These are phyloP conservation scores for Pipistrellus nathusii DNA, from an alignment of 2,797 vertebrate species.

Conservation along the genomic window DNA sequence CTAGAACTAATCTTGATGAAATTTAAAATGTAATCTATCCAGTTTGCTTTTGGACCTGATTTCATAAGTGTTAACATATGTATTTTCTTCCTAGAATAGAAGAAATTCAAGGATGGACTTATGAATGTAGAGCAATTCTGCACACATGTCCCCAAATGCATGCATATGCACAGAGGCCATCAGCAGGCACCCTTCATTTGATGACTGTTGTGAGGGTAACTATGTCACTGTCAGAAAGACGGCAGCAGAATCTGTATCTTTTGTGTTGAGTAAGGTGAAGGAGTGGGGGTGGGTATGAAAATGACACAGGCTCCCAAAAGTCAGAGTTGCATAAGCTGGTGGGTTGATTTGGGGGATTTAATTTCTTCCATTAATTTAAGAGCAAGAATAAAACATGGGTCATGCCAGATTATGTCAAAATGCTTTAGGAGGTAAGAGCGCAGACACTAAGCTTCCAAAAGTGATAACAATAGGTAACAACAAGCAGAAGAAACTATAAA, in stretches of 20 bases:
- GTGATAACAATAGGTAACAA: background rate
- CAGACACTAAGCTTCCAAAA: background rate
- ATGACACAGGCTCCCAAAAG: background rate
- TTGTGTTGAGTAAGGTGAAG: background rate
- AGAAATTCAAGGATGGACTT: background rate
- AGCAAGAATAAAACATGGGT: background rate
- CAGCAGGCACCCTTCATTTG: background rate
- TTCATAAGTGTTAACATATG: background rate
- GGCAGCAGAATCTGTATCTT: background rate
- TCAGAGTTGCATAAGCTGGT: background rate
- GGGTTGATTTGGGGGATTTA: slow-evolving; percentile 19
- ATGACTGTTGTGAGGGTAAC: background rate
- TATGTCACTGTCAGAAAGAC: background rate
- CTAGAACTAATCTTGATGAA: slow-evolving; percentile 2
- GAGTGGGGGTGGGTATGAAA: slow-evolving; percentile 14
- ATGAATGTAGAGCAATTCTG: background rate
- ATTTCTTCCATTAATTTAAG: background rate
- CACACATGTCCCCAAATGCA: background rate
- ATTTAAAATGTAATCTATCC: background rate
- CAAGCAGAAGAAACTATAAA: background rate
- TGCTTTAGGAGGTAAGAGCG: background rate
- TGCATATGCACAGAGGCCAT: background rate
- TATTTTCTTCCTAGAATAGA: background rate
- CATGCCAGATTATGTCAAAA: background rate
- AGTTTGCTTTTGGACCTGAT: background rate